Evolutionary conservation across 2,888 invertebrate species (phyloP), one percentile per base, ranked within the genome.

Genomic region (Xanthorhoe spadicearia): DNA sequence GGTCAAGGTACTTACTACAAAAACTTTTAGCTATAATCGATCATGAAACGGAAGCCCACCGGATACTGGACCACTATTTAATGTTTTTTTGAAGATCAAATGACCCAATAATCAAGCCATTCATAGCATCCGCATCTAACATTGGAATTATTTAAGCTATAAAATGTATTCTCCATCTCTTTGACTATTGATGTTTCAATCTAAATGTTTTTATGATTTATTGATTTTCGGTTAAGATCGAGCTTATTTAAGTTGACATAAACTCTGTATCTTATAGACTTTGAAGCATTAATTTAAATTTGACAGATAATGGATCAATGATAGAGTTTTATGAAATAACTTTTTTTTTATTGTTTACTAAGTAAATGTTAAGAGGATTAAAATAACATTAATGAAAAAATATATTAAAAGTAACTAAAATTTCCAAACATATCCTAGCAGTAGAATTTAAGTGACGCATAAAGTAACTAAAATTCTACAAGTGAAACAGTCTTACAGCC

Each of bases 91-190:
- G 7, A 6, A 32, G 7, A 62, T 51, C 59, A 50, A 35, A 32
- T 23, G 59, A 23, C 58, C 62, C 55, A 52, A 17, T 43, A 57
- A 32, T 53, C 10, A 9, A 13, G 35, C 55, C 52, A 19, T 65
- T 70, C 61, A 68, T 38, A 13, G n/a, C 43, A 19, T 35, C 53
- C 38, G 38, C 38, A 43, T 17, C 66, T 64, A 67, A 63, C 56
- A 55, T 68, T 59, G 54, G 50, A 51, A 51, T 64, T 23, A 66
- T 62, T 67, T 64, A 65, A 67, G 56, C 67, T 58, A 50, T 61
- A 58, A 55, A 61, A 69, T 71, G 63, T 68, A 71, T 71, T 64
- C 48, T 43, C 61, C 52, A 66, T 60, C 70, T 71, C 68, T 66
- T 71, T 61, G 59, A 49, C 49, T 8, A 15, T 58, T 64, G 56